These are phyloP conservation scores for Mactromeris polynyma DNA, from an alignment of 2,888 invertebrate genomes.

Conservation along the genomic window DNA sequence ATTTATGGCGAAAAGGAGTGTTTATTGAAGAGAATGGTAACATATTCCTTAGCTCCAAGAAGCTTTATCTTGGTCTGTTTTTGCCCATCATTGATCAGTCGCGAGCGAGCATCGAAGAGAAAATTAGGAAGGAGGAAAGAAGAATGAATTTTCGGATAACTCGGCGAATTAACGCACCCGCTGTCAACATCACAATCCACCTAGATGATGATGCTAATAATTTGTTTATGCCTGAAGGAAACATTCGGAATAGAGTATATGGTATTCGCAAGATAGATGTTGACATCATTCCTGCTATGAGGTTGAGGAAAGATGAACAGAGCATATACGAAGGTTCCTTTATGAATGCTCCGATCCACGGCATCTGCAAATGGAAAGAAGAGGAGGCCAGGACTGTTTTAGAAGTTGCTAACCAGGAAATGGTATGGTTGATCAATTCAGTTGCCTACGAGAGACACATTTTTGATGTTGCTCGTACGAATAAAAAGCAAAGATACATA, in stretches of 20 bases:
- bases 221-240: slow-evolving; percentile 32
- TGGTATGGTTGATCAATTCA: slow-evolving; percentile 69
- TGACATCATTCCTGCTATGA: slow-evolving; percentile 70
- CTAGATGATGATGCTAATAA: slow-evolving; percentile 30
- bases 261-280: slow-evolving; percentile 61
- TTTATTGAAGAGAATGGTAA: slow-evolving; percentile 22
- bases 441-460: slow-evolving; percentile 72
- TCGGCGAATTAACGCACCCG: slow-evolving; percentile 54
- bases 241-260: slow-evolving; percentile 1
- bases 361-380: slow-evolving; percentile 71
- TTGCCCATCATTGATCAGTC: slow-evolving; percentile 54
- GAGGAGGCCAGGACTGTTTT: slow-evolving; percentile 16
- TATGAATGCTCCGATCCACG: slow-evolving; percentile 65
- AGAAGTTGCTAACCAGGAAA: slow-evolving; percentile 28
- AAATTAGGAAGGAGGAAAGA: neutral
- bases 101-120: slow-evolving; percentile 5
- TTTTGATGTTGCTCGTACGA: slow-evolving; percentile 59
- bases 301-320: slow-evolving; percentile 46
- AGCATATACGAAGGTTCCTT: slow-evolving; percentile 15
- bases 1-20: slow-evolving; percentile 34
- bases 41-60: slow-evolving; percentile 49
- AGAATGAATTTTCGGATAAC: slow-evolving; percentile 38
- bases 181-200: slow-evolving; percentile 59
- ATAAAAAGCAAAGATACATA: slow-evolving; percentile 55
- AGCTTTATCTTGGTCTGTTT: slow-evolving; percentile 51